Evolutionary conservation across 2,113 vertebrate genomes (phyloP).

Genomic region (Capricornis sumatraensis): DNA sequence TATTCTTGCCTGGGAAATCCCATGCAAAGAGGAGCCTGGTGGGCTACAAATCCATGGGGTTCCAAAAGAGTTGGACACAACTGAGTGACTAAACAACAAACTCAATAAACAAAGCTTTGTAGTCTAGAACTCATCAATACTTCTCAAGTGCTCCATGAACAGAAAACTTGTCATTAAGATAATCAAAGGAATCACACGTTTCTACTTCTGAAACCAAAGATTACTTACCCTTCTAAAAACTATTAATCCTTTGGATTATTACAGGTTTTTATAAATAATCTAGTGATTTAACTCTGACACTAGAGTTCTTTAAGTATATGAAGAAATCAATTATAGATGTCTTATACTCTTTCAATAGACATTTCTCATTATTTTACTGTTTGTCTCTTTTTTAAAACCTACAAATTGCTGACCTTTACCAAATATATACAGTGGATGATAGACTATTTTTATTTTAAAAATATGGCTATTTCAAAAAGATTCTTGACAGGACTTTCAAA

Average conservation of each 20-base stretch:
- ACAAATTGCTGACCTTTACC: not conserved
- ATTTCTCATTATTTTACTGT: not conserved
- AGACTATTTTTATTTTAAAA: not conserved
- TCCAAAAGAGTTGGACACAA: not conserved
- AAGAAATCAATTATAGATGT: not conserved
- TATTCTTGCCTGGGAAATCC: not conserved
- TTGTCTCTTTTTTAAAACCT: slow-evolving; percentile 4
- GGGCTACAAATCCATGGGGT: not conserved
- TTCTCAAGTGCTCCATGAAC: not conserved
- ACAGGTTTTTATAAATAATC: not conserved
- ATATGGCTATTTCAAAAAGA: not conserved
- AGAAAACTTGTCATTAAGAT: slow-evolving; percentile 10
- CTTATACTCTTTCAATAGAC: not conserved
- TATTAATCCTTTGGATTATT: not conserved
- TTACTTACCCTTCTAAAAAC: not conserved
- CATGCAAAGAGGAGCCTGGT: not conserved
- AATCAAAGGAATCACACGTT: not conserved
- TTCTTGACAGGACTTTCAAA: not conserved
- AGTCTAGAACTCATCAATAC: not conserved
- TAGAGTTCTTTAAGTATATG: not conserved
- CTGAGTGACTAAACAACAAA: not conserved
- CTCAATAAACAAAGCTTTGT: not conserved
- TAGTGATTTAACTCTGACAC: not conserved
- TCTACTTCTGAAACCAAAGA: not conserved
- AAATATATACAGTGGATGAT: not conserved